Base-by-base conservation (phyloP, 1,140 invertebrate species). In the Pemphigus obesinymphae region DNA sequence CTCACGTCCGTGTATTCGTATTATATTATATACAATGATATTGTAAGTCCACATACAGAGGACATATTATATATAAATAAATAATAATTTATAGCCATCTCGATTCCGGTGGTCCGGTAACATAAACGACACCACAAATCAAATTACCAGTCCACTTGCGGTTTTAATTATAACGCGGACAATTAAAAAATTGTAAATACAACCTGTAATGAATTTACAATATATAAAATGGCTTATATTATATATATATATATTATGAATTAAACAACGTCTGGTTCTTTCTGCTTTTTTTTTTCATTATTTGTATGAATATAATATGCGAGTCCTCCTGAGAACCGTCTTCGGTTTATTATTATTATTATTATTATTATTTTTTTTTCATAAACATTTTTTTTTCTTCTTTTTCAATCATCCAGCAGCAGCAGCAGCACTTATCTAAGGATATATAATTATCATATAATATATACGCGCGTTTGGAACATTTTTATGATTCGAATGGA, bases 181-280 rank as follows among this genome's bases (percentile, higher is more conserved):
- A 80, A 80, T 80, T 80, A 80, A 61, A 80, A 80, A 45, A 63
- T 80, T 29, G 76, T 63, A 40, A 20, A 66, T 17, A 78, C 23
- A 37, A 45, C 50, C 17, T 55, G 76, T 80, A 80, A 80, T 80
- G 76, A 80, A 80, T 80, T 80, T 80, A 80, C 76, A 80, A 80
- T 45, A 80, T n/a, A n/a, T 61, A 63, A 55, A 78, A 78, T 40
- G 26, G 48, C 31, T 55, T 55, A 58, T 80, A 23, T 45, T 72
- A 43, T 45, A 45, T 80, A 61, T 63, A 80, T 61, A 80, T n/a
- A n/a, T n/a, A n/a, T n/a, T n/a, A n/a, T 80, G 76, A 80, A 80
- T 80, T 80, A 80, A 63, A 80, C 76, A 80, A 80, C 76, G 76
- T 80, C 76, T 80, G 76, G 76, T 43, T 0, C 37, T 63, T 63